phyloP scores from a whole-genome alignment of 92 coral and sea anemone species.

The Paramuricea clavata region DNA sequence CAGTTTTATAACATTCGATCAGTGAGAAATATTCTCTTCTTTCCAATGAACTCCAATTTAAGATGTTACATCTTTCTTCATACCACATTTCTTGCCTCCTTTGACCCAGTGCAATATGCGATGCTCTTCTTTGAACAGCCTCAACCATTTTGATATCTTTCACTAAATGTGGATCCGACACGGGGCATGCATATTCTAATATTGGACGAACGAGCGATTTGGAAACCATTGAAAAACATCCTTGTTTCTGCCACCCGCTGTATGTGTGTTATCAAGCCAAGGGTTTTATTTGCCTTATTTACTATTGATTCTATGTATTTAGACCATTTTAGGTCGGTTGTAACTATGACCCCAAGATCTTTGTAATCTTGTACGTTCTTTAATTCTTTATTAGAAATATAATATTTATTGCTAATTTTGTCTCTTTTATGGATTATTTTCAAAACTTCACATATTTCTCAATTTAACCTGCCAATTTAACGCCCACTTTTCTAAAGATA shows the following conservation, averaged over 20 bases:
- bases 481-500: too few species aligned
- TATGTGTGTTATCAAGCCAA: constrained; percentile 14
- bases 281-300: constrained; percentile 36
- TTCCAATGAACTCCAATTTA: too few species aligned
- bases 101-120: neutral
- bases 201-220: neutral
- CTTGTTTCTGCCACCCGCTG: too few species aligned
- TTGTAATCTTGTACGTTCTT: constrained; percentile 25
- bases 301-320: too few species aligned
- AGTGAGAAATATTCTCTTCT: too few species aligned
- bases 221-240: constrained; percentile 14
- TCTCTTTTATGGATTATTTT: too few species aligned
- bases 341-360: constrained; percentile 48
- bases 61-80: too few species aligned
- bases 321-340: neutral
- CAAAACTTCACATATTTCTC: too few species aligned
- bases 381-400: too few species aligned
- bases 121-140: neutral
- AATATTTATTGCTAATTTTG: too few species aligned
- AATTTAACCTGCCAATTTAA: too few species aligned
- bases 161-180: neutral
- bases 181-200: neutral
- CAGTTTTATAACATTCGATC: too few species aligned
- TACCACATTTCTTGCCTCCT: neutral
- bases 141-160: neutral